These are phyloP conservation scores for Megalops atlanticus DNA, from an alignment of 2,113 vertebrate genomes.

Conservation along the genomic window DNA sequence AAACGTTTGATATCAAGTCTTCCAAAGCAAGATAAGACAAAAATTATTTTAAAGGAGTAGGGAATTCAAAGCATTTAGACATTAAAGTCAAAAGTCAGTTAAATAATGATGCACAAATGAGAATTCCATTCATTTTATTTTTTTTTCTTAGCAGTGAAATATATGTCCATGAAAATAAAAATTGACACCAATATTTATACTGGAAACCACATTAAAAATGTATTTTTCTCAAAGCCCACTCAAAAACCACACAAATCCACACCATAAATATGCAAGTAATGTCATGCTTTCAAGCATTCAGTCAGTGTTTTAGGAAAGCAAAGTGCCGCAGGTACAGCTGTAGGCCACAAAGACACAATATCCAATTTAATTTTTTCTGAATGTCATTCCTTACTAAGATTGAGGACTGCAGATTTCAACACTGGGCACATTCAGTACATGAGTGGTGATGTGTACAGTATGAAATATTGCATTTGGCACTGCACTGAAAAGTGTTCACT, in stretches of 20 bases:
- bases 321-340: not conserved
- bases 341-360: not conserved
- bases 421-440: not conserved
- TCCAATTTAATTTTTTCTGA: not conserved
- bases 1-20: not conserved
- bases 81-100: not conserved
- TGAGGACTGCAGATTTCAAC: not conserved
- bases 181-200: not conserved
- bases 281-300: not conserved
- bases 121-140: not conserved
- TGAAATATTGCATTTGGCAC: not conserved
- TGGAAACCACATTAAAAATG: constrained; percentile 6
- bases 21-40: not conserved
- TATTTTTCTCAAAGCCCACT: not conserved
- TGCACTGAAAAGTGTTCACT: not conserved
- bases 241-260: constrained; percentile 6
- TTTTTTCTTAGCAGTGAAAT: not conserved
- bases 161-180: constrained; percentile 24
- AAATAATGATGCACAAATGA: too few relatives aligned
- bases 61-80: not conserved
- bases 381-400: not conserved
- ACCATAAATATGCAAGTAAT: not conserved
- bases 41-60: not conserved
- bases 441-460: not conserved
- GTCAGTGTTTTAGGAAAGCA: not conserved